Base-by-base conservation (phyloP, 2,888 invertebrate species). In the Pandemis cinnamomeana region DNA sequence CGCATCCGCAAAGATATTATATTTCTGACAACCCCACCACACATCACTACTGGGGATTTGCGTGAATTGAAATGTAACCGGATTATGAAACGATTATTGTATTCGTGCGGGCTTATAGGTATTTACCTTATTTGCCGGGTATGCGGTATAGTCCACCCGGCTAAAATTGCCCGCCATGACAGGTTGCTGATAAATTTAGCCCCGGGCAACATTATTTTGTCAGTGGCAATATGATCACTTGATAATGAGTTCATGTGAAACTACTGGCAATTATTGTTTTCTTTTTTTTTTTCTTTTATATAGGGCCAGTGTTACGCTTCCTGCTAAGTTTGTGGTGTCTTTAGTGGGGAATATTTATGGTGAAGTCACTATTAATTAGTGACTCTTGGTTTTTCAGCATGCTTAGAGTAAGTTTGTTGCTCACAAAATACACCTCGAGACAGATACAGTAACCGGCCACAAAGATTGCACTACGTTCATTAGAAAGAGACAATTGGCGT, bases 1-100 rank as follows among this genome's bases (percentile, higher is more conserved):
- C 51, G 51, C 51, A 51, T n/a, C 51, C n/a, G 51, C 1, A 8
- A 5, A 44, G 7, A 44, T 51, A 67, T 61, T 67, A 36, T 51
- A 27, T 36, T 62, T 8, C 15, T 53, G 46, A 41, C 41, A 61
- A 70, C 10, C 63, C 2, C 44, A 42, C 2, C 44, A 42, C 67
- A 42, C 60, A 60, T 51, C 10, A 68, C 60, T 44, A 46, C n/a
- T n/a, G n/a, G 66, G 68, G 58, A 55, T 73, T 51, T 69, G 64
- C 64, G 75, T 72, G 64, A 75, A 75, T 75, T 75, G 75, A 75
- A 75, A 72, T 75, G 70, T 75, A 75, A 75, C 60, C 66, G 72
- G 75, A 75, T 75, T 75, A 75, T 72, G 61, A 72, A 72, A 72
- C 75, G 75, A 75, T 75, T 75, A 75, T 75, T 75, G 75, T 75